These are phyloP conservation scores for Gymnoscopelus braueri DNA, from an alignment of 2,797 vertebrate genomes.

Conservation along the genomic window DNA sequence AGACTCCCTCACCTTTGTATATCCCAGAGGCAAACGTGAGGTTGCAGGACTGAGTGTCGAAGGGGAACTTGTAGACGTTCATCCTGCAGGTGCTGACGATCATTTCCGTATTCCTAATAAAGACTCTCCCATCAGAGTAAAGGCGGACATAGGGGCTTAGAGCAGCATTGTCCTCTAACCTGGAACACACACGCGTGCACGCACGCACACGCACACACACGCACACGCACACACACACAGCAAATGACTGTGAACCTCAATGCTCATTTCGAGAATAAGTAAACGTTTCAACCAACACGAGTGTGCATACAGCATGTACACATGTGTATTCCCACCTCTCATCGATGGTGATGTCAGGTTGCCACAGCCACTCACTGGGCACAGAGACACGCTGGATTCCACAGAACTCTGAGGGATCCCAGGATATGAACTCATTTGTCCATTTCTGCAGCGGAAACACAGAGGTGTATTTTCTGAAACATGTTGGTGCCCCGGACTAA, in stretches of 20 bases:
- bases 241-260: no score
- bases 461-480: no score
- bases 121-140: slow-evolving; percentile 39
- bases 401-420: slow-evolving; percentile 73
- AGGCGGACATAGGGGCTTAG: slow-evolving; percentile 48
- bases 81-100: slow-evolving; percentile 73
- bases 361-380: slow-evolving; percentile 70
- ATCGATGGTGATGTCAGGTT: slow-evolving; percentile 65
- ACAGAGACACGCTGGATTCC: slow-evolving; percentile 64
- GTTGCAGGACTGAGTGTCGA: slow-evolving; percentile 75
- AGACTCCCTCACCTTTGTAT: slow-evolving; percentile 48
- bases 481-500: no score
- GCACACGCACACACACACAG: no score
- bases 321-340: slow-evolving; percentile 66
- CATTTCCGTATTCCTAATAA: slow-evolving; percentile 46
- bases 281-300: no score
- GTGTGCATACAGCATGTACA: no score
- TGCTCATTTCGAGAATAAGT: no score
- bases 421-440: slow-evolving; percentile 66
- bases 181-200: slow-evolving; percentile 25
- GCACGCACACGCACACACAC: no score
- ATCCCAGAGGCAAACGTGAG: slow-evolving; percentile 57
- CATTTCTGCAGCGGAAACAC: slow-evolving; percentile 53
- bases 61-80: slow-evolving; percentile 78
- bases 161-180: slow-evolving; percentile 60